Evolutionary conservation across 2,113 vertebrate genomes (phyloP), one percentile per base, ranked within the genome.

Genomic region (Spea bombifrons): DNA sequence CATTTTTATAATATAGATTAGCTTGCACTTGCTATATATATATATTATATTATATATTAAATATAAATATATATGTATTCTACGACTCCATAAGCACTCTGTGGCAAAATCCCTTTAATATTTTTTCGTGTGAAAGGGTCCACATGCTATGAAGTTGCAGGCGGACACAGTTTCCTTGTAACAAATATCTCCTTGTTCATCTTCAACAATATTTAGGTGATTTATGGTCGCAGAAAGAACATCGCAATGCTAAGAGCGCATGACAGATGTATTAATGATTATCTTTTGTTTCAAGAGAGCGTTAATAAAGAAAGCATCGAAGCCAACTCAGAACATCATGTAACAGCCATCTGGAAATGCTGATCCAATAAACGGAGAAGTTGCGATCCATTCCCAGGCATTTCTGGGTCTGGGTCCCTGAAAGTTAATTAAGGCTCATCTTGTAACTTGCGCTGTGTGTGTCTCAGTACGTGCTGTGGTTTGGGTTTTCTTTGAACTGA

Each of bases 321-420:
- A 78, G 46, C 16, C 8, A 16, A 48, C 45, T n/a, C 45, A 71
- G 76, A 71, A 78, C 76, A 64, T 71, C 46, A 71, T 78, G 76
- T 78, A 64, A 78, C 64, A 43, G 70, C 50, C 30, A 9, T 7
- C 10, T 71, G 68, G 76, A 78, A 78, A 71, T 13, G 61, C 30
- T 78, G 55, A 78, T 16, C 52, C 67, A 64, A 9, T 13, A 59
- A 59, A 59, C 15, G 55, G 10, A 13, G 55, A 59, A 59, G 44
- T 57, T 3, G 48, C 30, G 75, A 46, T 71, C 47, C 69, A 5
- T 53, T 78, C 57, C 47, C 46, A 44, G 53, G 76, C 13, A 59
- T 59, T 45, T 48, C 15, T 16, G 47, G 57, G 43, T 78, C 57
- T 78, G 68, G 30, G 52, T 64, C 47, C 15, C n/a, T 9, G 13